phyloP scores from a whole-genome alignment of 35 echinoderm and acorn worm species.

The Ophiothrix spiculata region DNA sequence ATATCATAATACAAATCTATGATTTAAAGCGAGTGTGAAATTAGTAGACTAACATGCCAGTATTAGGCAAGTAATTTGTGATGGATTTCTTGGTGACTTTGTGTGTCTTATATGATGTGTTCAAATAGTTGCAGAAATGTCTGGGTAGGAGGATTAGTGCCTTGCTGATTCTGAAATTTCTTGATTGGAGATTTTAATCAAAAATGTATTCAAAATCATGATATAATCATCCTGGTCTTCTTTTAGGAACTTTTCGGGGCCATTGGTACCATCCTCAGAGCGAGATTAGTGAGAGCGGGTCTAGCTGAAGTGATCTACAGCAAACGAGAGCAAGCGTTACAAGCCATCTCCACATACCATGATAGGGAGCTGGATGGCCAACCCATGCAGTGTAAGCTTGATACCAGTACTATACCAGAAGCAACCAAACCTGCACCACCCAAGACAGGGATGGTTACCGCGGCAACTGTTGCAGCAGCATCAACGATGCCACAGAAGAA shows the following conservation, averaged over 20 bases:
- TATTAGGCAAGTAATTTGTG: too few relatives aligned
- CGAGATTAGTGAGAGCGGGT: slow-evolving; percentile 69
- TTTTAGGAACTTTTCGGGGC: slow-evolving; percentile 92
- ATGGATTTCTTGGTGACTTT: too few relatives aligned
- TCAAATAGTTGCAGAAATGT: too few relatives aligned
- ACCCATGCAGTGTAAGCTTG: slow-evolving; percentile 95
- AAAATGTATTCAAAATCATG: too few relatives aligned
- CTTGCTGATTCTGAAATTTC: too few relatives aligned
- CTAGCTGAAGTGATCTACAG: slow-evolving; percentile 81
- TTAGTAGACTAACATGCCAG: too few relatives aligned
- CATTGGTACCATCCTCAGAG: slow-evolving; percentile 65
- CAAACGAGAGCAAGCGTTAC: slow-evolving; percentile 67
- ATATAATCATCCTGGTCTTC: too few relatives aligned
- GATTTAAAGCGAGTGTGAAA: too few relatives aligned
- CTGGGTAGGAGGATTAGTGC: too few relatives aligned
- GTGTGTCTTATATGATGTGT: too few relatives aligned
- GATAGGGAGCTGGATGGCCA: slow-evolving; percentile 90
- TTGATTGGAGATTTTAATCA: too few relatives aligned
- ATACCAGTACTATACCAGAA: slow-evolving; percentile 59
- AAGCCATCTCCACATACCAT: slow-evolving; percentile 87
- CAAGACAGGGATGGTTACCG: neutral
- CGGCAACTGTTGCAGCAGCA: neutral
- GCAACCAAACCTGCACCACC: slow-evolving; percentile 11
- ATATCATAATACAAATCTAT: too few relatives aligned
- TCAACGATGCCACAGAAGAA: slow-evolving; percentile 26